These are phyloP conservation scores for Gonatopus flavifemur DNA, from an alignment of 1,140 invertebrate species.

Conservation along the genomic window DNA sequence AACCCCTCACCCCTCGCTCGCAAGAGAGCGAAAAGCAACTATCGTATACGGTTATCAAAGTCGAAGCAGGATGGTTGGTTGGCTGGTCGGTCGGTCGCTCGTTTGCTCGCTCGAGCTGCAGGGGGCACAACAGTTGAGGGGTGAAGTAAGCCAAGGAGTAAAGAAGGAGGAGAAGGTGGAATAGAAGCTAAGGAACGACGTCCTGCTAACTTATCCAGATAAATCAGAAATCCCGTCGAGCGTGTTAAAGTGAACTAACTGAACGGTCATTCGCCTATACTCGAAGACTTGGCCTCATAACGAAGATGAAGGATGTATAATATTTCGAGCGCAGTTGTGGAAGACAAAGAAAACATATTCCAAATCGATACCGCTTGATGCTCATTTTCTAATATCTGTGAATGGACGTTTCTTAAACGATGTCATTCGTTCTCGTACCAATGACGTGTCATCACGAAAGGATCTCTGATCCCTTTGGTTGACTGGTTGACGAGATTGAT, in stretches of 20 bases:
- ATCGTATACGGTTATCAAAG: constrained; percentile 38
- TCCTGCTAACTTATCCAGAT: constrained; percentile 35
- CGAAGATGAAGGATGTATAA: too few relatives aligned
- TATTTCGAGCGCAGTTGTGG: too few relatives aligned
- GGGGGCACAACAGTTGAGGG: constrained; percentile 24
- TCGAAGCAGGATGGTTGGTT: constrained; percentile 27
- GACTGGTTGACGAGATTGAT: constrained; percentile 38
- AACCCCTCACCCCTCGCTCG: constrained; percentile 4
- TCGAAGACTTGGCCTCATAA: neutral
- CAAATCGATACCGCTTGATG: too few relatives aligned
- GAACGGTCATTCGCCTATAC: constrained; percentile 4
- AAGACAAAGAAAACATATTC: too few relatives aligned
- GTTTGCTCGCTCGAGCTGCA: constrained; percentile 21
- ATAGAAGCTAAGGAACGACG: constrained; percentile 29
- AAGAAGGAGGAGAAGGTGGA: too few relatives aligned
- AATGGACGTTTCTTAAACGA: too few relatives aligned
- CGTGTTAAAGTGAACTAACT: constrained; percentile 21
- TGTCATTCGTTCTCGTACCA: too few relatives aligned
- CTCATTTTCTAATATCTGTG: too few relatives aligned
- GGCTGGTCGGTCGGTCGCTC: too few relatives aligned
- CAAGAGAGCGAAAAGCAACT: constrained; percentile 28
- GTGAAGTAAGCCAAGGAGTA: too few relatives aligned
- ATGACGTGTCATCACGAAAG: constrained; percentile 21
- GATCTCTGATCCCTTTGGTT: constrained; percentile 23
- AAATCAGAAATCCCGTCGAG: constrained; percentile 36